Evolutionary conservation across 2,113 vertebrate genomes (phyloP).

Genomic region (Epinephelus cyanopodus): DNA sequence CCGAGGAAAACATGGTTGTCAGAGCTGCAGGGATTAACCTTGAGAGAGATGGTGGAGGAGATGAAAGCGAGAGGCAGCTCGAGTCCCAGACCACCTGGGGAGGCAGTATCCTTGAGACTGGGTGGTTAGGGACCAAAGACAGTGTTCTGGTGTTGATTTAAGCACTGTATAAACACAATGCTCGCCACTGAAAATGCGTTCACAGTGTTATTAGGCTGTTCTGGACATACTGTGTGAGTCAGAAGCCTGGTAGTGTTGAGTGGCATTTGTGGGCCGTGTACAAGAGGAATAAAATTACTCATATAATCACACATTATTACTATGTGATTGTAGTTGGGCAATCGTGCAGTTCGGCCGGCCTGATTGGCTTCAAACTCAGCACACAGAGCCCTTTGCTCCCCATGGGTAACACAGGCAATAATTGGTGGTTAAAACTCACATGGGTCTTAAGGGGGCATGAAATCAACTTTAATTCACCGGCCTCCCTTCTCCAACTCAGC

Average conservation of each 20-base stretch:
- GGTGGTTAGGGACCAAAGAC: constrained; percentile 6
- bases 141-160: not conserved
- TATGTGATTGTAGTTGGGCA: constrained; percentile 34
- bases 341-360: not conserved
- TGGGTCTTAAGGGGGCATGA: constrained; percentile 58
- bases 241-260: constrained; percentile 9
- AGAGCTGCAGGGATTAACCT: constrained; percentile 62
- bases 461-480: constrained; percentile 70
- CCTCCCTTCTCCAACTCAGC: not conserved
- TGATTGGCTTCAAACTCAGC: constrained; percentile 40
- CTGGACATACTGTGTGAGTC: not conserved
- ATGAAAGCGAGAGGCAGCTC: constrained; percentile 14
- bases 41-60: constrained; percentile 31
- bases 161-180: not conserved
- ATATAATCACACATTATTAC: constrained; percentile 40
- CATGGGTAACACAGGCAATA: constrained; percentile 57
- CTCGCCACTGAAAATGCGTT: not conserved
- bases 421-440: constrained; percentile 70
- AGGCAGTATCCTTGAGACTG: not conserved
- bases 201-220: constrained; percentile 5
- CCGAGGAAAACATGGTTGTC: constrained; percentile 45
- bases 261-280: constrained; percentile 33
- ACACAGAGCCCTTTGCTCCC: constrained; percentile 32
- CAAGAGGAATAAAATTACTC: constrained; percentile 31
- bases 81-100: constrained; percentile 47